Evolutionary conservation across 2,113 vertebrate species (phyloP).

Genomic region (Mormoops blainvillei): DNA sequence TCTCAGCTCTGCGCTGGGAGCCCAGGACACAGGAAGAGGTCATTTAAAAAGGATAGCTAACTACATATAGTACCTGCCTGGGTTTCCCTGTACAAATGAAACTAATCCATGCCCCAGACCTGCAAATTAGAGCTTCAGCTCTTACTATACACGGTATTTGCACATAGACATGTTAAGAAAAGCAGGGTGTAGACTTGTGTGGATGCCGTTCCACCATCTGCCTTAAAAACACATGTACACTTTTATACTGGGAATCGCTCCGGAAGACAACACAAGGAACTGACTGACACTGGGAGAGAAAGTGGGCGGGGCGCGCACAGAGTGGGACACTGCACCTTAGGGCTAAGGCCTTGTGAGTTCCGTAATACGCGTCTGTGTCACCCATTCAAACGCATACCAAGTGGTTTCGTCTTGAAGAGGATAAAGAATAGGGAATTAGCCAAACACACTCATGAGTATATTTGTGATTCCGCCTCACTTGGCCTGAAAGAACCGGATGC

Average conservation of each 20-base stretch:
- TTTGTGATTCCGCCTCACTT: background rate
- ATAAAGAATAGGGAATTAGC: background rate
- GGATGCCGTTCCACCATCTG: background rate
- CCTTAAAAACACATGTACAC: background rate
- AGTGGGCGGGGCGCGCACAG: background rate
- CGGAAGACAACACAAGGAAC: background rate
- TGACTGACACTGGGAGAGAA: background rate
- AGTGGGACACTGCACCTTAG: background rate
- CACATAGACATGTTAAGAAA: background rate
- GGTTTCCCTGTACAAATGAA: background rate
- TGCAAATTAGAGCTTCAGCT: background rate
- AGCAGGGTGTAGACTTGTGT: background rate
- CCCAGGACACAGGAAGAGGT: background rate
- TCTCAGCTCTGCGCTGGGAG: background rate
- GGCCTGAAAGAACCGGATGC: background rate
- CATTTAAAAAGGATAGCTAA: background rate
- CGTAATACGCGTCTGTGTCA: background rate
- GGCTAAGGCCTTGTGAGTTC: background rate
- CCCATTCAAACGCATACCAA: background rate
- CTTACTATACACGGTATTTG: background rate
- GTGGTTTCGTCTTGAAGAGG: background rate
- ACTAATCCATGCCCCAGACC: background rate
- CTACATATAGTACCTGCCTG: background rate
- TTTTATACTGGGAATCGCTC: background rate
- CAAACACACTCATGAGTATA: background rate